Percentiles rank a stretch among this genome's conserved stretches.
phyloP scores from a whole-genome alignment of 2,888 invertebrate genomes.

The Sthenelais limicola region DNA sequence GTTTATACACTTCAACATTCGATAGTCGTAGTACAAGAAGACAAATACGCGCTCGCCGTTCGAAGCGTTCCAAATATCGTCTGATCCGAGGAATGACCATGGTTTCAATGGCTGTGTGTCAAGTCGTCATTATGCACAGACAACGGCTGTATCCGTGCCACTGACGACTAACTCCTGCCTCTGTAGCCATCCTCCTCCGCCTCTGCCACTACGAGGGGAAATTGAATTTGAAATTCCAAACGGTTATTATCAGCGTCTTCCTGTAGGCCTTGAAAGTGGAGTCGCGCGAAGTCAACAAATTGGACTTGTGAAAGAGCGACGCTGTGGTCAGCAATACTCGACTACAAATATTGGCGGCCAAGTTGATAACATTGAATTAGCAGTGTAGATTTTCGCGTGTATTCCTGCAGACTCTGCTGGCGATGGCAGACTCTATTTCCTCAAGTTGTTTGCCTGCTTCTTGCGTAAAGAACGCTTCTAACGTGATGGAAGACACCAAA shows the following conservation, averaged over 20 bases:
- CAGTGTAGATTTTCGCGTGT: conserved; percentile 23
- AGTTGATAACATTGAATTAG: conserved; percentile 40
- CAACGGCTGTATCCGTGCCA: conserved; percentile 30
- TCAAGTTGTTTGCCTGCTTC: conserved; percentile 19
- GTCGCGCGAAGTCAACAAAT: conserved; percentile 10
- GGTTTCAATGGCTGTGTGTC: conserved; percentile 22
- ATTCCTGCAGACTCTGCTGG: neutral
- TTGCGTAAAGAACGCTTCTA: too few relatives aligned
- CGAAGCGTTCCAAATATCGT: conserved; percentile 4
- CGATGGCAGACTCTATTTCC: conserved; percentile 6
- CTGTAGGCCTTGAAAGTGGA: conserved; percentile 12
- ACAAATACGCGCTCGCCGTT: conserved; percentile 29
- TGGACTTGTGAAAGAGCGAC: conserved; percentile 6
- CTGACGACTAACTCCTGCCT: neutral
- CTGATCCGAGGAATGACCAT: neutral
- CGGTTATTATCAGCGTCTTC: conserved; percentile 39
- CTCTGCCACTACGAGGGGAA: conserved; percentile 30
- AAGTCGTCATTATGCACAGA: conserved; percentile 30
- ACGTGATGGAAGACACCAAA: too few relatives aligned
- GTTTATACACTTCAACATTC: conserved; percentile 6
- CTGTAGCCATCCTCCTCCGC: conserved; percentile 31
- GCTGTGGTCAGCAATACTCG: neutral
- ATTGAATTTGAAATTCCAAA: conserved; percentile 39
- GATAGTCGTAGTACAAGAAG: conserved; percentile 5
- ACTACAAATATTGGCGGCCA: conserved; percentile 34